phyloP scores from a whole-genome alignment of 2,113 vertebrate species.

The Toxostoma redivivum region DNA sequence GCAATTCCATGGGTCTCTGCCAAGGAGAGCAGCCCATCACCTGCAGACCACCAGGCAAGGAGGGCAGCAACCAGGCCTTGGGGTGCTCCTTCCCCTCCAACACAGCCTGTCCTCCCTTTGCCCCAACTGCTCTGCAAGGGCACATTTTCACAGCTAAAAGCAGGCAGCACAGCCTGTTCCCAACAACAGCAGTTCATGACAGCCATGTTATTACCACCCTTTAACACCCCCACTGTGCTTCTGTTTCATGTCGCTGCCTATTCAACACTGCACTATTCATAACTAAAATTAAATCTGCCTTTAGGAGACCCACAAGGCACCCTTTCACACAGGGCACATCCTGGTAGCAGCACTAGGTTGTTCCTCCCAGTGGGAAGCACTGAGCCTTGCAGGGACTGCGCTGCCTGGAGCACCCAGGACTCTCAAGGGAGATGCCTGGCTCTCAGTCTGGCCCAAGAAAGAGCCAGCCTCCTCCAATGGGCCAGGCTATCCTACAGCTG shows the following conservation, averaged over 20 bases:
- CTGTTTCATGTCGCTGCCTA: constrained; percentile 34
- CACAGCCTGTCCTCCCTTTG: not conserved
- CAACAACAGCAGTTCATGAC: constrained; percentile 32
- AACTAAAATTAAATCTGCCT: constrained; percentile 21
- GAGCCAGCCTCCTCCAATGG: not conserved
- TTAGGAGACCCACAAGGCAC: constrained; percentile 2
- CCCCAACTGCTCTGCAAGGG: not conserved
- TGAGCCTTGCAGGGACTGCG: fast-evolving
- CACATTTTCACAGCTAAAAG: not conserved
- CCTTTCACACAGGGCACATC: not conserved
- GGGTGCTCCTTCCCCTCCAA: not conserved
- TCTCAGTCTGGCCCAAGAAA: not conserved
- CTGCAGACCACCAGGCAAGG: not conserved
- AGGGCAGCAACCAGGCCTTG: not conserved
- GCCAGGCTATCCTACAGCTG: not conserved
- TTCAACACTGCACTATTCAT: not conserved
- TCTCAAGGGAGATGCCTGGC: not conserved
- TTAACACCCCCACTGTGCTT: constrained; percentile 61
- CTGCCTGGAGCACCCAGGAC: not conserved
- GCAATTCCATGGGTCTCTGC: fast-evolving
- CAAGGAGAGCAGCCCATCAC: not conserved
- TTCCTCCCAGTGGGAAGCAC: not conserved
- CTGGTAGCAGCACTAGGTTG: not conserved
- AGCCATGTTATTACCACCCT: constrained; percentile 62
- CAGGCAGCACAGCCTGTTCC: constrained; percentile 54